These are phyloP conservation scores for Acromyrmex echinatior DNA, from an alignment of 1,140 invertebrate species.

Conservation along the genomic window DNA sequence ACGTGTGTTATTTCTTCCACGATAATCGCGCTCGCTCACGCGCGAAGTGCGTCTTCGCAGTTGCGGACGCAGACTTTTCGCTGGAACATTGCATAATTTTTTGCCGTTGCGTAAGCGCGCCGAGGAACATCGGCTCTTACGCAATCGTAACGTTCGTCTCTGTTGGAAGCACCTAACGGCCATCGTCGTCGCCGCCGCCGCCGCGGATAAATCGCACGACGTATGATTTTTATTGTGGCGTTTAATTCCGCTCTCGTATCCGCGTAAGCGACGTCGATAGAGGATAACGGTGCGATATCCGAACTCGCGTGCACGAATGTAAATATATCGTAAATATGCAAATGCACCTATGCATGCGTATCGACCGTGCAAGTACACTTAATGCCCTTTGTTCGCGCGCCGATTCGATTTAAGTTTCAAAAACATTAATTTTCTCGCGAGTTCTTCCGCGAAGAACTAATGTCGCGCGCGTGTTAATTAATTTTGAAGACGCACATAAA, in stretches of 20 bases:
- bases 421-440: constrained; percentile 34
- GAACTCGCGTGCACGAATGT: constrained; percentile 42
- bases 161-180: constrained; percentile 16
- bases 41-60: constrained; percentile 53
- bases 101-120: constrained; percentile 52
- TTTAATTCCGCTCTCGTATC: constrained; percentile 33
- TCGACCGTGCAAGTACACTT: constrained; percentile 41
- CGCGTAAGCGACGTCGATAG: constrained; percentile 34
- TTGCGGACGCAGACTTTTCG: constrained; percentile 69
- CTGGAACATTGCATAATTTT: constrained; percentile 68
- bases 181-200: not conserved
- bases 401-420: constrained; percentile 47
- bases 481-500: not conserved
- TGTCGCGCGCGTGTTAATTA: not conserved
- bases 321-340: constrained; percentile 59
- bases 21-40: constrained; percentile 16
- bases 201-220: not conserved
- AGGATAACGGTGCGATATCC: constrained; percentile 21
- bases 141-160: constrained; percentile 56
- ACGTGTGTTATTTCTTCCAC: constrained; percentile 3
- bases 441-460: not conserved
- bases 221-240: constrained; percentile 37
- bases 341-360: constrained; percentile 49
- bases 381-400: constrained; percentile 50
- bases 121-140: constrained; percentile 39